These are phyloP conservation scores for Perca flavescens DNA, from an alignment of 2,113 vertebrate genomes.

Conservation along the genomic window DNA sequence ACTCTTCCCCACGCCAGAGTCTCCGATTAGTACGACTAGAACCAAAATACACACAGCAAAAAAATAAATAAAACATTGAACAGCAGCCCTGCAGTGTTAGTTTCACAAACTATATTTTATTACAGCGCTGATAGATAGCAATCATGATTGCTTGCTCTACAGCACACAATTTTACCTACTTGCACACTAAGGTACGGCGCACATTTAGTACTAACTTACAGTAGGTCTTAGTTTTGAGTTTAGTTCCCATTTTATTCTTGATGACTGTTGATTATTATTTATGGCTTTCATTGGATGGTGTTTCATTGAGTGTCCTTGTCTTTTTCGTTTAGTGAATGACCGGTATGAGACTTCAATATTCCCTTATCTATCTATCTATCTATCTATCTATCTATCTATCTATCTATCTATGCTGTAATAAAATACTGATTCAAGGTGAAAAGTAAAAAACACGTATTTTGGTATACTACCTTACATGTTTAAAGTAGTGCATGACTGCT, in stretches of 20 bases:
- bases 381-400: neutral
- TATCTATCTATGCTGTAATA: neutral
- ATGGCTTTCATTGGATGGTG: neutral
- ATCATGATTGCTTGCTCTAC: neutral
- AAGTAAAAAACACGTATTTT: neutral
- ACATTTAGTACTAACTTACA: neutral
- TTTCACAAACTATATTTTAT: neutral
- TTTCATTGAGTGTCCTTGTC: neutral
- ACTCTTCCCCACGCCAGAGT: slow-evolving; percentile 98
- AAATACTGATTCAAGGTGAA: neutral
- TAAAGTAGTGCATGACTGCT: neutral
- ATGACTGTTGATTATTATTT: neutral
- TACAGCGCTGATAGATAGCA: neutral
- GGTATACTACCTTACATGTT: no score
- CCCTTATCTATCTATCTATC: neutral
- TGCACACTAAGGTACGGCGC: neutral
- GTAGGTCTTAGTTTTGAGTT: neutral
- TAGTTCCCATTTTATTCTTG: neutral
- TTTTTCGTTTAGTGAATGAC: no score
- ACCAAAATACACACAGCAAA: slow-evolving; percentile 20
- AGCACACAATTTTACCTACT: neutral
- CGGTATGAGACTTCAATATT: neutral
- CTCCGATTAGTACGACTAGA: slow-evolving; percentile 95
- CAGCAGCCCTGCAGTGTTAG: neutral
- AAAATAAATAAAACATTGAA: neutral